These are phyloP conservation scores for Zaprionus vittiger DNA, from an alignment of 1,140 invertebrate genomes.

Conservation along the genomic window DNA sequence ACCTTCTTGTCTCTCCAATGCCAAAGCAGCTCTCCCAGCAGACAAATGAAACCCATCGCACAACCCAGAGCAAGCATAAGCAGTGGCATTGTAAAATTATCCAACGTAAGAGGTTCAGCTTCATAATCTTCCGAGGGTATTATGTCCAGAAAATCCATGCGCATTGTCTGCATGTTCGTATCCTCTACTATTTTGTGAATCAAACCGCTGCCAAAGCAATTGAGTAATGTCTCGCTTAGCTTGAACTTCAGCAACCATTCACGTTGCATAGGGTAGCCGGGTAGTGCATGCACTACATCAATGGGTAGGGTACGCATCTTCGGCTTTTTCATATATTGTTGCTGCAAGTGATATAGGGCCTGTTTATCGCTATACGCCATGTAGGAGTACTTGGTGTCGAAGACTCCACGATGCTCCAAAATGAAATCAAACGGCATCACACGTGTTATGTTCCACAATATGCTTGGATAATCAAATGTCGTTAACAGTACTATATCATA, in stretches of 20 bases:
- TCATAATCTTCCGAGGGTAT: constrained; percentile 36
- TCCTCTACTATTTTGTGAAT: constrained; percentile 48
- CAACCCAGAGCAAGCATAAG: constrained; percentile 15
- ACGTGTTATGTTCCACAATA: constrained; percentile 38
- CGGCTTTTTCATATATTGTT: constrained; percentile 50
- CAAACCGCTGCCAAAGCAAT: constrained; percentile 52
- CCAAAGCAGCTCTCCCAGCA: constrained; percentile 28
- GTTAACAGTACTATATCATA: constrained; percentile 45
- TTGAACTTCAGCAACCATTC: constrained; percentile 57
- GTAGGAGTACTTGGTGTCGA: constrained; percentile 56
- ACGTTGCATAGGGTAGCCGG: constrained; percentile 53
- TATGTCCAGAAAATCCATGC: constrained; percentile 42
- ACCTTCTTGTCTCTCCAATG: background rate
- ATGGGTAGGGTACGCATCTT: constrained; percentile 43
- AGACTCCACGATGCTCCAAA: constrained; percentile 30
- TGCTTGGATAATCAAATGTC: constrained; percentile 34
- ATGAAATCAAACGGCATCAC: constrained; percentile 46
- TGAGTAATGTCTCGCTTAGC: constrained; percentile 47
- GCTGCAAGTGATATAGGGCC: constrained; percentile 43
- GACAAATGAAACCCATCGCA: constrained; percentile 20
- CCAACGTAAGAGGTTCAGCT: constrained; percentile 33
- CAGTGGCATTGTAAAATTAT: constrained; percentile 46
- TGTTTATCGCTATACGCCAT: constrained; percentile 44
- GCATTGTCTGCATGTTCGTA: constrained; percentile 39
- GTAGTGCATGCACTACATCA: constrained; percentile 45